Evolutionary conservation across 2,113 vertebrate genomes (phyloP), one percentile per base, ranked within the genome.

Genomic region (Channa argus): DNA sequence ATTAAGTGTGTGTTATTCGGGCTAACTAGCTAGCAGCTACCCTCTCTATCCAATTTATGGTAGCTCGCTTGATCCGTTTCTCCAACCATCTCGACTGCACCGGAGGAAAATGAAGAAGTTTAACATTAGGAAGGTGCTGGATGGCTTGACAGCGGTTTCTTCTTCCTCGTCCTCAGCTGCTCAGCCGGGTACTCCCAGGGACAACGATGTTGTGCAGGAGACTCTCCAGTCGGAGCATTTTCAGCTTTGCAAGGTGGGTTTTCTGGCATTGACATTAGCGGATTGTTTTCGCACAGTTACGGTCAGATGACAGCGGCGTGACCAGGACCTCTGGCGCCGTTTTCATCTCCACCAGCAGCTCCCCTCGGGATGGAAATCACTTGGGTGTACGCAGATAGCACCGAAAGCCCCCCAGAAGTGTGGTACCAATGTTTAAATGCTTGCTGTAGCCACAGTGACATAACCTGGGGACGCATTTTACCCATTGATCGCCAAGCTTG

Each of bases 111-210:
- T 98, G 97, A 96, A 97, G 96, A 98, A 98, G 97, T 99, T 99
- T 89, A 98, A 98, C 94, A 97, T 98, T 91, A 95, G 97, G 89
- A 99, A 99, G 95, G 97, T 99, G 94, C 89, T 99, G 95, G 97
- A 99, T 92, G 97, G 97, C 65, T 95, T 99, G 93, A 96, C 97
- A 62, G 96, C 97, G 73, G 95, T 90, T 82, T 97, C 97, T 59
- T 91, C 96, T 33, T 94, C 92, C 43, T 95, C 85, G 59, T 79
- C 96, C 74, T 88, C 93, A 43, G 80, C 94, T 52, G 86, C 94
- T 56, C 93, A 90, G 70, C 62, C 94, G 5, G 96, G 94, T 12
- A 88, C 74, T 79, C 69, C 69, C 89, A 89, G 94, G 80, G 97
- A 98, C 77, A 96, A 92, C 73, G 97, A 98, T 63, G 60, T 74